Conservation (phyloP, 2,113 vertebrate species). For the Forbesichthys agassizii region DNA sequence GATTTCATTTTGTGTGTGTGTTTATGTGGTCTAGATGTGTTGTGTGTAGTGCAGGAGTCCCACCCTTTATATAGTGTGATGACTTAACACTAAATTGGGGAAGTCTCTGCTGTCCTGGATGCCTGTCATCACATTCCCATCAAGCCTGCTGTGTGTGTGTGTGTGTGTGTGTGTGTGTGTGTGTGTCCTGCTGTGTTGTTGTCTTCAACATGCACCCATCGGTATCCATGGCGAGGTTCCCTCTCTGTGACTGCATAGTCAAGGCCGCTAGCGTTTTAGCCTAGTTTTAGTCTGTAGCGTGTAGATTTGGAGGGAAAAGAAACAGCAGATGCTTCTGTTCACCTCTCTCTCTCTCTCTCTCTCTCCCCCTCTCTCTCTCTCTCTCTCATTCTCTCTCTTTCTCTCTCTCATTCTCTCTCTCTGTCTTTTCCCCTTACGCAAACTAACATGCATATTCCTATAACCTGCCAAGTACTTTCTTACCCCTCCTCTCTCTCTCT, state of each 20-base stretch:
- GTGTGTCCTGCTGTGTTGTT: neutral
- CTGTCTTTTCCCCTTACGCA: constrained; percentile 4
- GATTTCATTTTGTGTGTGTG: constrained; percentile 44
- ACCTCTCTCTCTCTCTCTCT: neutral
- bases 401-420: neutral
- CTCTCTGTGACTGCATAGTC: constrained; percentile 46
- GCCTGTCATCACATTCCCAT: constrained; percentile 50
- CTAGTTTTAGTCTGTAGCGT: constrained; percentile 41
- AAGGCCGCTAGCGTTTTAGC: constrained; percentile 47
- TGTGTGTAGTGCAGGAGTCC: constrained; percentile 49
- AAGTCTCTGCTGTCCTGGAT: constrained; percentile 48
- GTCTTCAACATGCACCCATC: constrained; percentile 23
- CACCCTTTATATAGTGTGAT: constrained; percentile 52
- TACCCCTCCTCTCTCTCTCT: constrained; percentile 1
- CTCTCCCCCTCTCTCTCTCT: neutral
- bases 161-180: constrained; percentile 24
- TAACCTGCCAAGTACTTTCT: neutral
- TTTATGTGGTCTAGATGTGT: constrained; percentile 35
- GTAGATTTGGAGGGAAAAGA: constrained; percentile 26
- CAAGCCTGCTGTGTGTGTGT: constrained; percentile 30
- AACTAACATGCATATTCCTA: constrained; percentile 3
- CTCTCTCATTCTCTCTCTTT: neutral
- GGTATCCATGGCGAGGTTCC: constrained; percentile 56
- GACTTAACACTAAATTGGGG: constrained; percentile 61
- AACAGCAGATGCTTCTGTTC: constrained; percentile 46